These are phyloP conservation scores for Eupleurogrammus muticus DNA, from an alignment of 2,797 vertebrate species.

Conservation along the genomic window DNA sequence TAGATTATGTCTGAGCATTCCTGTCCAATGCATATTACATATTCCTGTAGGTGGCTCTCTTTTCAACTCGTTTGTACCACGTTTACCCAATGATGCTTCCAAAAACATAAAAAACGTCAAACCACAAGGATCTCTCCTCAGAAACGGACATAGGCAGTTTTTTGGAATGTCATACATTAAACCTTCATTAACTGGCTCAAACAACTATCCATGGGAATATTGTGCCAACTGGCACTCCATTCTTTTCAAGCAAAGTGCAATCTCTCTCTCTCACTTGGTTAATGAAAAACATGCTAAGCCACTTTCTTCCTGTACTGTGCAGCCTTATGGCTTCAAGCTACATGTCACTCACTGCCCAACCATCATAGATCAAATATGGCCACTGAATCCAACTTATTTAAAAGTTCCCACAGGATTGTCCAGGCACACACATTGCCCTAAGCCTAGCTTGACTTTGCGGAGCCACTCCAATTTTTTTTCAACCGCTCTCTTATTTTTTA, in stretches of 20 bases:
- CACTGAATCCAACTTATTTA: constrained; percentile 49
- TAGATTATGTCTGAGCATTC: neutral
- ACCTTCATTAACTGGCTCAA: constrained; percentile 28
- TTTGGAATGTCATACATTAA: constrained; percentile 1
- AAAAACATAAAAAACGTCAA: neutral
- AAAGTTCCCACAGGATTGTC: constrained; percentile 43
- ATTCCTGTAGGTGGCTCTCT: neutral
- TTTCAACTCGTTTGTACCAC: neutral
- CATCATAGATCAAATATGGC: constrained; percentile 57
- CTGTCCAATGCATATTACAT: neutral
- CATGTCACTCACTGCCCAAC: constrained; percentile 25
- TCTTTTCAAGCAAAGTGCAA: constrained; percentile 31
- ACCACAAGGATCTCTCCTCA: neutral
- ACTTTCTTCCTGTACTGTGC: constrained; percentile 37
- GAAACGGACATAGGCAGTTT: constrained; percentile 2
- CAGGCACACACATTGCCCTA: constrained; percentile 27
- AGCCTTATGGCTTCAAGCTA: constrained; percentile 43
- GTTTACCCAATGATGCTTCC: neutral
- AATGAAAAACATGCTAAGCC: constrained; percentile 35
- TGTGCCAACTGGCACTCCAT: constrained; percentile 34
- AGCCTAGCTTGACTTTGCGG: constrained; percentile 32
- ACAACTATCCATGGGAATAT: constrained; percentile 45
- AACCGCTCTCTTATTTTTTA: neutral
- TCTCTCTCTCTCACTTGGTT: constrained; percentile 54
- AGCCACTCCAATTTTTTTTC: neutral